Evolutionary conservation across 2,888 invertebrate genomes (phyloP).

Genomic region (Rotaria magnacalcarata): DNA sequence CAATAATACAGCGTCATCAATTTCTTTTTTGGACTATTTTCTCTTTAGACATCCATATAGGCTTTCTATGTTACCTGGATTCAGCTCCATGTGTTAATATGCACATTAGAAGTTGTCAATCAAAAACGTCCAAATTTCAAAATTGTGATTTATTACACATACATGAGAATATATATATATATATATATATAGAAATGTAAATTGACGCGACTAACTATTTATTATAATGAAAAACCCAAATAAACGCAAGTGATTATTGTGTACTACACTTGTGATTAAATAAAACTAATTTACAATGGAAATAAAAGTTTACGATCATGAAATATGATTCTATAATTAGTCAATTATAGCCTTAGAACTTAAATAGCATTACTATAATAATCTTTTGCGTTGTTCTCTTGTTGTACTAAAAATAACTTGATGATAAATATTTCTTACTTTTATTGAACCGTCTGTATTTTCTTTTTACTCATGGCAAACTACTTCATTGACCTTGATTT

Average conservation of each 20-base stretch:
- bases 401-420: no score
- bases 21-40: background rate
- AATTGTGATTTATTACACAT: background rate
- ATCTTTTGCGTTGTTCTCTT: no score
- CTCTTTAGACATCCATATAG: background rate
- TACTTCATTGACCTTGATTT: no score
- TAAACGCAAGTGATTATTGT: background rate
- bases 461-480: no score
- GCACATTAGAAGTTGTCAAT: background rate
- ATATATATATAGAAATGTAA: background rate
- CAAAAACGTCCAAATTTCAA: background rate
- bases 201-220: background rate
- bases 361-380: no score
- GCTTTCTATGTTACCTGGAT: background rate
- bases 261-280: background rate
- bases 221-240: no score
- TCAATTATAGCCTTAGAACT: no score
- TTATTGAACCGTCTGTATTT: no score
- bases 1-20: no score
- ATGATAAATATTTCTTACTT: no score
- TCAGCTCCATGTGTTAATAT: background rate
- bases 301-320: background rate
- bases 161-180: background rate
- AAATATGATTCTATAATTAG: background rate
- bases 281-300: background rate